These are phyloP conservation scores for Pandion haliaetus DNA, from an alignment of 2,113 vertebrate genomes.

Conservation along the genomic window DNA sequence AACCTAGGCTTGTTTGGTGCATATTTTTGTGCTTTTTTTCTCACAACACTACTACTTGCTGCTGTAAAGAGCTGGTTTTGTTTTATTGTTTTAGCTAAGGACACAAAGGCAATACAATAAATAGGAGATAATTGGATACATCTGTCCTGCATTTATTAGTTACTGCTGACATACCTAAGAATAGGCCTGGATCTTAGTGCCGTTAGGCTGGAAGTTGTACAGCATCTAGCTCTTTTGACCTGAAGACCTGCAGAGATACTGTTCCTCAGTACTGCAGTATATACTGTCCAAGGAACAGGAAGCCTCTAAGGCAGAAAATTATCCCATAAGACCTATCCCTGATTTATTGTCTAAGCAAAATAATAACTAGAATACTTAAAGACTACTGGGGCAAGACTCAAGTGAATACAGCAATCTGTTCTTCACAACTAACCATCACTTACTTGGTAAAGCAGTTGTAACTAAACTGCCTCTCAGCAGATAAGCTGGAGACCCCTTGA, in stretches of 20 bases:
- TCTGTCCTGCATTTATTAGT: neutral
- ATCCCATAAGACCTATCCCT: neutral
- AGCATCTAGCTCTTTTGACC: neutral
- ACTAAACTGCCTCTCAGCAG: neutral
- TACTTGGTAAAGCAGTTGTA: neutral
- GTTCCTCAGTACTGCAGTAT: neutral
- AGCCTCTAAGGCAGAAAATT: neutral
- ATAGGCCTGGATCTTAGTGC: neutral
- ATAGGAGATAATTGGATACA: neutral
- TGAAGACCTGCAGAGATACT: neutral
- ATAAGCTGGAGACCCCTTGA: neutral
- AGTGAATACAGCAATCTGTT: neutral
- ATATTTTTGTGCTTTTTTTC: neutral
- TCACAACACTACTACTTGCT: neutral
- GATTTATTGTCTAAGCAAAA: neutral
- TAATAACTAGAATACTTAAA: neutral
- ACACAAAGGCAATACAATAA: neutral
- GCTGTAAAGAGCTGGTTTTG: neutral
- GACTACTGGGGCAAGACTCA: neutral
- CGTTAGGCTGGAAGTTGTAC: neutral
- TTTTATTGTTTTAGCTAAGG: neutral
- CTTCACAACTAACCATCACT: neutral
- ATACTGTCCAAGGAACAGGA: neutral
- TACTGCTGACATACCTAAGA: neutral
- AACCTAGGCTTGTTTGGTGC: neutral